Evolutionary conservation across 2,888 invertebrate genomes (phyloP).

Genomic region (Aelia acuminata): DNA sequence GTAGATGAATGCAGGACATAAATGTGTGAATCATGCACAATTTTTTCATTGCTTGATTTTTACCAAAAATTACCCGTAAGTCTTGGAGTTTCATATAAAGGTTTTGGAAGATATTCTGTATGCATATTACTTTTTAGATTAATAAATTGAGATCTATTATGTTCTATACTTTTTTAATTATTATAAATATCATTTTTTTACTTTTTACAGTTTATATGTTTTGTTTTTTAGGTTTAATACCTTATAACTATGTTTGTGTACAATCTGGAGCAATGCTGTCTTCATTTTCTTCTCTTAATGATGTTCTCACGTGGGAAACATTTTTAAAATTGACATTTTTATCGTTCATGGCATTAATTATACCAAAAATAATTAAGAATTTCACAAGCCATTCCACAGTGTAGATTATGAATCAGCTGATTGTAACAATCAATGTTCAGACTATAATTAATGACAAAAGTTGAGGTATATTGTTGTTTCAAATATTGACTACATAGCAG

Average conservation of each 20-base stretch:
- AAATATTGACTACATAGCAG: neutral
- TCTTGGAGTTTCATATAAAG: too few species aligned
- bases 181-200: neutral
- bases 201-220: neutral
- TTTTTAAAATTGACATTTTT: constrained; percentile 37
- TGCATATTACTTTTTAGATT: neutral
- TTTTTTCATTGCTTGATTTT: too few species aligned
- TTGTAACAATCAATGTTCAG: neutral
- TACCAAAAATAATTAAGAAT: neutral
- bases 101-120: too few species aligned
- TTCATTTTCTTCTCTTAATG: constrained; percentile 71
- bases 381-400: neutral
- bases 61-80: too few species aligned
- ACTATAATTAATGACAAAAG: neutral
- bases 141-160: constrained; percentile 8
- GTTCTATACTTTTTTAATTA: neutral
- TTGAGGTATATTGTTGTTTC: neutral
- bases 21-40: too few species aligned
- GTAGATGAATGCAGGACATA: too few species aligned
- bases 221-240: constrained; percentile 72
- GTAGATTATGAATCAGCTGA: neutral
- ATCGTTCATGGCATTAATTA: neutral
- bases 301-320: constrained; percentile 69
- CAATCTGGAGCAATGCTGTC: constrained; percentile 74
- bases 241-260: constrained; percentile 75